Evolutionary conservation across 2,888 invertebrate genomes (phyloP).

Genomic region (Conomelus anceps): DNA sequence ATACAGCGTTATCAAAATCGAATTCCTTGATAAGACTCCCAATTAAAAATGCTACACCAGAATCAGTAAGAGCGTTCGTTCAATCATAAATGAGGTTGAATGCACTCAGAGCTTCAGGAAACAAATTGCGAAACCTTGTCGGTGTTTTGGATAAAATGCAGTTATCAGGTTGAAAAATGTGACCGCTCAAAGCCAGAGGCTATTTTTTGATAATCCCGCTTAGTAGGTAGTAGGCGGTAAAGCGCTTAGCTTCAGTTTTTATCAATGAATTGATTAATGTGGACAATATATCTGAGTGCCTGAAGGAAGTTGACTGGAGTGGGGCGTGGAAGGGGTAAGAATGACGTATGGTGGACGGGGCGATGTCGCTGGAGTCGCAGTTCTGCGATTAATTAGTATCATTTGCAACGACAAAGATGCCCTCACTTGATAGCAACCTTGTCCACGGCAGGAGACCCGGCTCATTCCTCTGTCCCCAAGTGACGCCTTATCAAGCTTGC

Average conservation of each 20-base stretch:
- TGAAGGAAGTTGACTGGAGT: background rate
- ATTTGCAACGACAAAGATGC: conserved; percentile 6
- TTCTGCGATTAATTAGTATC: conserved; percentile 10
- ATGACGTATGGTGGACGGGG: background rate
- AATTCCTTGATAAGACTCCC: background rate
- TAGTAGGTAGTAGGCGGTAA: background rate
- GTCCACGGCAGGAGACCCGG: background rate
- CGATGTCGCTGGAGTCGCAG: background rate
- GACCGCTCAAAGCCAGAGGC: background rate
- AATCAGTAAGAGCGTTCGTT: background rate
- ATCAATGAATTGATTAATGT: background rate
- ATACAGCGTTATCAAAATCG: background rate
- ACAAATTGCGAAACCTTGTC: background rate
- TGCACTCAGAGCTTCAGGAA: background rate
- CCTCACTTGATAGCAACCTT: background rate
- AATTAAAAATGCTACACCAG: background rate
- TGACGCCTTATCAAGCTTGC: background rate
- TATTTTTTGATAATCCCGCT: background rate
- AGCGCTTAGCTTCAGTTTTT: background rate
- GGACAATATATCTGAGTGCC: background rate
- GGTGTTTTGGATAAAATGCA: background rate
- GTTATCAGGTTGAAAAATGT: background rate
- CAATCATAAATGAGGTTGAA: background rate
- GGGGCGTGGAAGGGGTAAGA: background rate
- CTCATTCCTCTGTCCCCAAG: background rate